A percentile compares a stretch with the other conserved stretches of the same genome.
These are phyloP conservation scores for Macrotis lagotis DNA, from an alignment of 2,113 vertebrate genomes.

Conservation along the genomic window DNA sequence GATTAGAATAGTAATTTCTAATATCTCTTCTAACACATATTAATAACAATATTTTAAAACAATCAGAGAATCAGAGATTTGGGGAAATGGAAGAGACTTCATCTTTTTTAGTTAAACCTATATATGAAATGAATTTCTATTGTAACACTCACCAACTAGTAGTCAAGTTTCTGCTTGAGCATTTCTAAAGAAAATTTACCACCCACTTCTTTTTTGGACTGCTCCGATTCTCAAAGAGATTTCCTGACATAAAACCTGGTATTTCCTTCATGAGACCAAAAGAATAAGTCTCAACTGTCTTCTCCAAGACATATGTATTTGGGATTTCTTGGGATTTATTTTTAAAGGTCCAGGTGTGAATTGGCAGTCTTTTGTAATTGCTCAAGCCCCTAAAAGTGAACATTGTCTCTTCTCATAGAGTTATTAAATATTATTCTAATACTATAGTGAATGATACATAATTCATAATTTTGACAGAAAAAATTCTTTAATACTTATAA, in stretches of 20 bases:
- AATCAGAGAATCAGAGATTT: not conserved
- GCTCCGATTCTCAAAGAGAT: not conserved
- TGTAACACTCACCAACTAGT: not conserved
- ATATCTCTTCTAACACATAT: not conserved
- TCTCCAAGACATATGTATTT: not conserved
- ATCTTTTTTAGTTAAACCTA: not conserved
- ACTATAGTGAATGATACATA: not conserved
- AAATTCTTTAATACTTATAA: not conserved
- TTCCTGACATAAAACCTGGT: not conserved
- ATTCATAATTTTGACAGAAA: conserved; percentile 3
- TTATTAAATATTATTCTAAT: conserved; percentile 30
- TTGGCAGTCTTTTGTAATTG: not conserved
- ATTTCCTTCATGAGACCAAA: not conserved
- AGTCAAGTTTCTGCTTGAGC: not conserved
- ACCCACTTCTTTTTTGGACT: not conserved
- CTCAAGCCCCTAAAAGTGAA: not conserved
- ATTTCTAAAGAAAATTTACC: not conserved
- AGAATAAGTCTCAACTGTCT: not conserved
- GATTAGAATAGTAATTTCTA: not conserved
- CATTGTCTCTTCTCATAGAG: conserved; percentile 12
- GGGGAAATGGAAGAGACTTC: not conserved
- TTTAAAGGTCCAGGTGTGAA: not conserved
- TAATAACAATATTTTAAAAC: not conserved
- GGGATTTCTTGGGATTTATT: not conserved
- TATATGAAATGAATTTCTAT: not conserved